Evolutionary conservation across 2,797 vertebrate genomes (phyloP), one percentile per base, ranked within the genome.

Genomic region (Diceros bicornis): DNA sequence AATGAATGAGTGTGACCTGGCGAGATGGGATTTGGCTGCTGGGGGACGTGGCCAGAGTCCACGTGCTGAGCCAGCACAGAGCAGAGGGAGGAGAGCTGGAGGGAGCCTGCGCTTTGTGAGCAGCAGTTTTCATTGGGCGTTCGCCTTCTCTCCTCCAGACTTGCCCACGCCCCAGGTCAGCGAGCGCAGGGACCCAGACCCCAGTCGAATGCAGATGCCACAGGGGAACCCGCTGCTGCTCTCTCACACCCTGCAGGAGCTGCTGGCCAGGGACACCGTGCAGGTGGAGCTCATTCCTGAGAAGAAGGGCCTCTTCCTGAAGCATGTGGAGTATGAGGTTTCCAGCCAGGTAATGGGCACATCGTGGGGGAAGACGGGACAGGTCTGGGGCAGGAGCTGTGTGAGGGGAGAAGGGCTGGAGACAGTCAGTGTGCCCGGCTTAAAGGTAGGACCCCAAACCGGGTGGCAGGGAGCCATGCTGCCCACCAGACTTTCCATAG

Each of bases 291-390:
- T 99, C 92, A 99, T 99, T 91, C 99, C 99, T 0, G 99, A 99
- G 99, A 99, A 99, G 99, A 99, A 99, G 96, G 99, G 99, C 29
- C 99, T 99, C 96, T 99, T 99, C 96, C 99, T 99, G 83, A 99
- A 99, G 98, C 99, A 99, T 41, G 99, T 99, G 98, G 99, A 99
- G 87, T 99, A 99, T 64, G 99, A 99, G 98, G 99, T 99, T 98
- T 99, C 99, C 97, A 99, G 99, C 98, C 99, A 99, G 99, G 99
- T 99, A 98, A 1, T 11, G 16, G 41, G 41, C 9, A 55, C 8
- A 29, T 7, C 6, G 41, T 1, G 29, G n/a, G 17, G 12, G 1
- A 16, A 2, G 12, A 0, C 8, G 18, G 69, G 27, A 8, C 18
- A 17, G 32, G 18, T 17, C 14, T 6, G 29, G 61, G 41, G 18